Conservation (phyloP, 1,140 invertebrate genomes). For the Popillia japonica region DNA sequence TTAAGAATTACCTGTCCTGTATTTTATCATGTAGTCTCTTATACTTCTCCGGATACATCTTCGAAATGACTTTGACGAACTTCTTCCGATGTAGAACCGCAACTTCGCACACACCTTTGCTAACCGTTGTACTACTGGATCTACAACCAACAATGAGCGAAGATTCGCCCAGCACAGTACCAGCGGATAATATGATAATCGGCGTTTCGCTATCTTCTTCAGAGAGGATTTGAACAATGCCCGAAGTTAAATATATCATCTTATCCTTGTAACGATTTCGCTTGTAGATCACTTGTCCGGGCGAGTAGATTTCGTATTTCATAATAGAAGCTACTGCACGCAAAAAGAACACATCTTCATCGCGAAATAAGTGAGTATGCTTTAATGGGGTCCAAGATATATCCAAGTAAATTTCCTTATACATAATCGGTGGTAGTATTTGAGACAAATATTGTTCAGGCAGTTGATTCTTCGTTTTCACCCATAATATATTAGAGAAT, state of each 20-base stretch:
- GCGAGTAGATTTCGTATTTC: conserved; percentile 16
- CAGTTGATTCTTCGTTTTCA: not conserved
- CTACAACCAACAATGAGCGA: conserved; percentile 40
- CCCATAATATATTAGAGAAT: not conserved
- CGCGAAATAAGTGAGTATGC: conserved; percentile 44
- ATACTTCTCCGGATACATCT: conserved; percentile 40
- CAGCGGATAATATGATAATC: conserved; percentile 41
- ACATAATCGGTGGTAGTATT: conserved; percentile 35
- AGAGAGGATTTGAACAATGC: conserved; percentile 44
- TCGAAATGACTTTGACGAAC: conserved; percentile 35
- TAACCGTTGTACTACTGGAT: conserved; percentile 41
- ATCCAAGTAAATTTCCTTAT: conserved; percentile 43
- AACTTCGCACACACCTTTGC: conserved; percentile 42
- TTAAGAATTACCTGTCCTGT: not conserved
- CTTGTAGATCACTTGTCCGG: conserved; percentile 37
- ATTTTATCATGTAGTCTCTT: not conserved
- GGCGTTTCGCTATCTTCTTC: conserved; percentile 47
- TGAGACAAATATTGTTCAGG: not conserved
- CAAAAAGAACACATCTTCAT: conserved; percentile 39
- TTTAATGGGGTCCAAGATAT: conserved; percentile 41
- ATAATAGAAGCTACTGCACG: conserved; percentile 1
- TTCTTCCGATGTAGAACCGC: conserved; percentile 37
- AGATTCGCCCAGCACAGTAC: conserved; percentile 43
- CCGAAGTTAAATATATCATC: conserved; percentile 45
- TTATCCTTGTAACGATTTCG: conserved; percentile 15